These are phyloP conservation scores for Nematolebias whitei DNA, from an alignment of 2,113 vertebrate species.

Conservation along the genomic window DNA sequence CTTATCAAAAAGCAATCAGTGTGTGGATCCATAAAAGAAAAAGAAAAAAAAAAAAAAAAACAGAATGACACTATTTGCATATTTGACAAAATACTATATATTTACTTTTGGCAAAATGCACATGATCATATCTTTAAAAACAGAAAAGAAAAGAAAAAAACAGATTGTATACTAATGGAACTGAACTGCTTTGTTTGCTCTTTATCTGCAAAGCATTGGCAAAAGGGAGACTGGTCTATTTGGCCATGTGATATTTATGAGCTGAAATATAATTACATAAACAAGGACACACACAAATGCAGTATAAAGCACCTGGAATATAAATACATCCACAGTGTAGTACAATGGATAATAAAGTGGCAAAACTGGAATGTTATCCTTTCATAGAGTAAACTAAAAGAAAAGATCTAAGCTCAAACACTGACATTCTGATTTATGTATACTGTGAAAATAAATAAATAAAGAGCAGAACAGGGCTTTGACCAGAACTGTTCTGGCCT, in stretches of 20 bases:
- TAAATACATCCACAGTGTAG: conserved; percentile 34
- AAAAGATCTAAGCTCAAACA: conserved; percentile 1
- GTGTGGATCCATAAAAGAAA: background rate
- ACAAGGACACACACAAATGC: conserved; percentile 15
- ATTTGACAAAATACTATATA: background rate
- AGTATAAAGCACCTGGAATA: conserved; percentile 44
- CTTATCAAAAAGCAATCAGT: conserved; percentile 19
- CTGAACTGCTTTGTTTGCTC: conserved; percentile 22
- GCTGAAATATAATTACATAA: conserved; percentile 33
- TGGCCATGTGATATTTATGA: conserved; percentile 35
- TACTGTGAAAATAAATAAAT: background rate
- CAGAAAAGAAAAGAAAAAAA: conserved; percentile 17
- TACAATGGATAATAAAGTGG: conserved; percentile 16
- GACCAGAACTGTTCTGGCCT: conserved; percentile 25
- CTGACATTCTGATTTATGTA: conserved; percentile 11
- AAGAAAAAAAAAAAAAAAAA: background rate
- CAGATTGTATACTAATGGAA: conserved; percentile 42
- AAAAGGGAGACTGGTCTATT: conserved; percentile 42
- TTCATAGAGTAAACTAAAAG: conserved; percentile 5
- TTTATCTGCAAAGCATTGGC: conserved; percentile 19
- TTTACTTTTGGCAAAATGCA: background rate
- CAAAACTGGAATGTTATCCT: conserved; percentile 5
- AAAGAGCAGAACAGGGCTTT: conserved; percentile 10
- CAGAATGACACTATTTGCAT: background rate
- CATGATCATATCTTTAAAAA: background rate